Evolutionary conservation across 2,888 invertebrate species (phyloP).

Genomic region (Dolichomitus sp.): DNA sequence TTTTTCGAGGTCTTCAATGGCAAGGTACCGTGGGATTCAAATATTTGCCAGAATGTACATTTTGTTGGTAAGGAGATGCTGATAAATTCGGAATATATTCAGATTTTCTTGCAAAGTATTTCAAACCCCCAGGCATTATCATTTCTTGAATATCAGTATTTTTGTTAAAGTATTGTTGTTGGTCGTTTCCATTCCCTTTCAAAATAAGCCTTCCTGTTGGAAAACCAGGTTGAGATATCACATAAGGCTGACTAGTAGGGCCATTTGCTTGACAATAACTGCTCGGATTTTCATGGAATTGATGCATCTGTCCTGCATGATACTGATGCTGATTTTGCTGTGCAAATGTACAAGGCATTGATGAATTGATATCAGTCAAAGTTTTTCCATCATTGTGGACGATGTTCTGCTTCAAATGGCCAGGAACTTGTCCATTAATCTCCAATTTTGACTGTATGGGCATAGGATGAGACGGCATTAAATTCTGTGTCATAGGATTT

Average conservation of each 20-base stretch:
- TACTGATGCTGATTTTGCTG: conserved; percentile 43
- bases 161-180: conserved; percentile 48
- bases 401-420: background rate
- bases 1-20: conserved; percentile 34
- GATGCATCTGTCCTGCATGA: conserved; percentile 68
- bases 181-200: background rate
- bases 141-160: conserved; percentile 70
- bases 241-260: background rate
- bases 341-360: background rate
- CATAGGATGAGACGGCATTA: background rate
- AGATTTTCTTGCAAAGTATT: conserved; percentile 77
- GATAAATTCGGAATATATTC: conserved; percentile 68
- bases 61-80: background rate
- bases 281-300: conserved; percentile 60
- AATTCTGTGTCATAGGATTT: background rate
- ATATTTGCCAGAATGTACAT: conserved; percentile 35
- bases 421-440: background rate
- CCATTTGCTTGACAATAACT: conserved; percentile 27
- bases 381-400: conserved; percentile 45
- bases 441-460: conserved; percentile 5
- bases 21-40: conserved; percentile 54
- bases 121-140: conserved; percentile 77
- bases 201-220: background rate
- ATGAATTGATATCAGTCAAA: background rate
- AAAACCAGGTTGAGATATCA: background rate